These are phyloP conservation scores for Myzus persicae DNA, from an alignment of 1,140 invertebrate genomes.

Conservation along the genomic window DNA sequence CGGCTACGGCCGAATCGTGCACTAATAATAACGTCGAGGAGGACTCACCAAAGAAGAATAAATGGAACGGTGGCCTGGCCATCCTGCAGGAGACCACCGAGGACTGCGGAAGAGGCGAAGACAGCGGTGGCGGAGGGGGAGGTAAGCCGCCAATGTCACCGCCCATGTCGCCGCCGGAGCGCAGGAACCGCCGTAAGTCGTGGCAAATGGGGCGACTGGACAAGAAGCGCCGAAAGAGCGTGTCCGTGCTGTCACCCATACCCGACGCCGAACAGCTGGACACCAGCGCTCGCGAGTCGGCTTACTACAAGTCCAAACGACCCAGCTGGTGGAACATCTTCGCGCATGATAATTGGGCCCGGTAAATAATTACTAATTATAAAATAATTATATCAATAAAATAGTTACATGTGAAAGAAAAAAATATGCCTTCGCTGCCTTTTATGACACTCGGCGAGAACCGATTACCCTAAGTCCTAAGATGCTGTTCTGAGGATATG, in stretches of 20 bases:
- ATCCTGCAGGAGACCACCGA: constrained; percentile 17
- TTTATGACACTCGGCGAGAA: not conserved
- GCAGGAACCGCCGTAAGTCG: constrained; percentile 36
- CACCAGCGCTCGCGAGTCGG: not conserved
- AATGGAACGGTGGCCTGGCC: constrained; percentile 27
- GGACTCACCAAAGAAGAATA: constrained; percentile 29
- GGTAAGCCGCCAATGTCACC: not conserved
- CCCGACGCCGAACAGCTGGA: constrained; percentile 12
- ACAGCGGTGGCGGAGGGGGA: not conserved
- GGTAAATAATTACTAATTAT: constrained; percentile 46
- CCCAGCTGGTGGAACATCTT: constrained; percentile 55
- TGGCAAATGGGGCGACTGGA: constrained; percentile 46
- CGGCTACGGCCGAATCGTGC: not conserved
- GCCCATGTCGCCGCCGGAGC: constrained; percentile 25
- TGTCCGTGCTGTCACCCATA: constrained; percentile 34
- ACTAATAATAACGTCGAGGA: constrained; percentile 27
- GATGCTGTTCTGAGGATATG: not conserved
- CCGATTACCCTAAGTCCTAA: not conserved
- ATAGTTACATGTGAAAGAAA: not conserved
- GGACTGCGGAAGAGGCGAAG: not conserved
- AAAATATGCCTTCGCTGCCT: not conserved
- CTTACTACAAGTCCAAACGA: constrained; percentile 28
- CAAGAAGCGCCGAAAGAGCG: constrained; percentile 50
- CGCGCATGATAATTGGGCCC: constrained; percentile 26
- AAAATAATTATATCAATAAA: not conserved